These are phyloP conservation scores for Ictalurus furcatus DNA, from an alignment of 2,113 vertebrate species.

Conservation along the genomic window DNA sequence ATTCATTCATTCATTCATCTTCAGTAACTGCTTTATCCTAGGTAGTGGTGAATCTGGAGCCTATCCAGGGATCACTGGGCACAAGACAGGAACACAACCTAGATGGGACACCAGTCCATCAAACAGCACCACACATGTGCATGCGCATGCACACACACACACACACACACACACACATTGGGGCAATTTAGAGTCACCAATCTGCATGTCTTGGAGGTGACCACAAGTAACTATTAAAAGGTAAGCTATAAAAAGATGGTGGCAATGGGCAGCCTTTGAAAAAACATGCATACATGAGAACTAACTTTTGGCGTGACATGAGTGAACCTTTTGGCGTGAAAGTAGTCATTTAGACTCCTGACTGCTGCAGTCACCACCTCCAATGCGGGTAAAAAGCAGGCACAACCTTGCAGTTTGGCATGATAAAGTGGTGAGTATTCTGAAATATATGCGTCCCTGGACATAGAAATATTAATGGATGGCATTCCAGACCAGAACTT, in stretches of 20 bases:
- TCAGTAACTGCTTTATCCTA: not conserved
- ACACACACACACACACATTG: not conserved
- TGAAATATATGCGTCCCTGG: not conserved
- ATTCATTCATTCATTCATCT: not conserved
- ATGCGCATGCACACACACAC: not conserved
- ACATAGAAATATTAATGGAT: not conserved
- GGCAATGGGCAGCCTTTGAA: not conserved
- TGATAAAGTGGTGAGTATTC: not conserved
- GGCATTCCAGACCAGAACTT: not conserved
- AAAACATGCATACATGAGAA: slow-evolving; percentile 10
- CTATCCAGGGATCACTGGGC: not conserved
- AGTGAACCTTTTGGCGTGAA: slow-evolving; percentile 12
- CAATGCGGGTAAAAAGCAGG: slow-evolving; percentile 9
- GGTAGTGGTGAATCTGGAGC: not conserved
- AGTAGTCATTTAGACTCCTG: slow-evolving; percentile 27
- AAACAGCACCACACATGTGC: too few species aligned
- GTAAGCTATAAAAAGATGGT: not conserved
- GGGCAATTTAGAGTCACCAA: too few species aligned
- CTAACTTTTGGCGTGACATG: not conserved
- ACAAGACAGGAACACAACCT: not conserved
- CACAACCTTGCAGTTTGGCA: not conserved
- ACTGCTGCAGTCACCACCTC: slow-evolving; percentile 23
- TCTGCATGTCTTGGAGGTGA: too few species aligned
- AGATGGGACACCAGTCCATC: too few species aligned
- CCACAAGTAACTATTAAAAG: not conserved